Evolutionary conservation across 1,140 invertebrate species (phyloP), one percentile per base, ranked within the genome.

Genomic region (Tyrophagus putrescentiae): DNA sequence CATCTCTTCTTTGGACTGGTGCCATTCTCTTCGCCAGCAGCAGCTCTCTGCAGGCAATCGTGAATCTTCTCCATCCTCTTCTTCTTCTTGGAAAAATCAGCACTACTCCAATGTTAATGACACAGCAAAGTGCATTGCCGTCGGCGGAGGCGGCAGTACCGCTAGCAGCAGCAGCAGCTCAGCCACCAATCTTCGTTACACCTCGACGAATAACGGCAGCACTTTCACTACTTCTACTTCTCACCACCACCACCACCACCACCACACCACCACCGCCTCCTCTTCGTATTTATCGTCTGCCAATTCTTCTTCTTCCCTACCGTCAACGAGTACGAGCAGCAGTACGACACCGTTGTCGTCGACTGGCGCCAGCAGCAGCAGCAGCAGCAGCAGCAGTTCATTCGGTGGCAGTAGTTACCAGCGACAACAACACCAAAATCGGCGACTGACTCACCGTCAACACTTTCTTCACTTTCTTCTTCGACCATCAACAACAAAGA

Each of bases 401-500:
- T 25, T 48, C 31, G 13, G 36, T 13, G 31, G 45, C 45, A 48
- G 31, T 29, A 39, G 36, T 39, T n/a, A n/a, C n/a, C n/a, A n/a
- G n/a, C 36, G 13, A 39, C 36, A 21, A 39, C 36, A 39, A 39
- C 13, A 13, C 21, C 36, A 39, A 39, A 39, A 39, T 39, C 21
- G 36, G 36, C 21, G 36, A 9, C 2, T 50, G 45, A 1, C 31
- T 6, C 44, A 48, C 28, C 44, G 23, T 53, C 50, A 5, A 11
- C 18, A 53, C 34, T 18, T 16, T 54, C 52, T 34, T 54, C 52
- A 54, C 39, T 34, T 54, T 42, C 41, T 23, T 5, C 41, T 42
- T 42, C 25, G 41, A 42, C 18, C 25, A 5, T 5, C 4, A 42
- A 21, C 18, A 42, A 42, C 6, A 5, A 42, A 42, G 41, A 42